Evolutionary conservation across 2,113 vertebrate species (phyloP), one percentile per base, ranked within the genome.

Genomic region (Eonycteris spelaea): DNA sequence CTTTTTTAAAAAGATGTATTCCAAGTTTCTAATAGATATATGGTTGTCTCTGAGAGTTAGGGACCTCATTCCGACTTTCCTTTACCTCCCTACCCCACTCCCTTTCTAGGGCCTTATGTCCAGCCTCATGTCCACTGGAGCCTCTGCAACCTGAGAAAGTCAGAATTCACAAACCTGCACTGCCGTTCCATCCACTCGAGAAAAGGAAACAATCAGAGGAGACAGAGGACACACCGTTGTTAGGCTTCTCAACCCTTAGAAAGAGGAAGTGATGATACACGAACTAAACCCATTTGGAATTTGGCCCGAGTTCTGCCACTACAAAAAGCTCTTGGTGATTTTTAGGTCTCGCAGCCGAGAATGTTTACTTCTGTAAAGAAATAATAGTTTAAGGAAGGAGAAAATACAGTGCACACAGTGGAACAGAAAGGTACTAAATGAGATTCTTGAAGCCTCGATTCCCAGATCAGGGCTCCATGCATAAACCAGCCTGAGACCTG

Each of bases 271-370:
- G 6, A 51, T 35, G 33, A 40, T 43, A n/a, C 7, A 13, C 70
- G 59, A 80, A 80, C 55, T 71, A 61, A 92, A 71, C 35, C 51
- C 71, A 43, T 73, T 15, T 77, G 40, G 57, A 19, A 59, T 71
- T 94, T 97, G 71, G 63, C 55, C 33, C 59, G 18, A 14, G 30
- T 84, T 90, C 67, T 90, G 33, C 92, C 45, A 22, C 24, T 6
- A 16, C 61, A 61, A 3, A 38, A 38, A 40, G 63, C 90, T 86
- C n/a, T 75, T 38, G 38, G 21, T 90, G 28, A 51, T 45, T 26
- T 51, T 90, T 63, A 33, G 38, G 35, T 63, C 68, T 96, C 61
- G 51, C 2, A 68, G 19, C 18, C 26, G 12, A 67, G 59, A 73
- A 43, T 15, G 0, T 38, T 88, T 83, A 6, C 53, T 88, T 94